These are phyloP conservation scores for Nothoprocta perdicaria DNA, from an alignment of 2,113 vertebrate species.

Conservation along the genomic window DNA sequence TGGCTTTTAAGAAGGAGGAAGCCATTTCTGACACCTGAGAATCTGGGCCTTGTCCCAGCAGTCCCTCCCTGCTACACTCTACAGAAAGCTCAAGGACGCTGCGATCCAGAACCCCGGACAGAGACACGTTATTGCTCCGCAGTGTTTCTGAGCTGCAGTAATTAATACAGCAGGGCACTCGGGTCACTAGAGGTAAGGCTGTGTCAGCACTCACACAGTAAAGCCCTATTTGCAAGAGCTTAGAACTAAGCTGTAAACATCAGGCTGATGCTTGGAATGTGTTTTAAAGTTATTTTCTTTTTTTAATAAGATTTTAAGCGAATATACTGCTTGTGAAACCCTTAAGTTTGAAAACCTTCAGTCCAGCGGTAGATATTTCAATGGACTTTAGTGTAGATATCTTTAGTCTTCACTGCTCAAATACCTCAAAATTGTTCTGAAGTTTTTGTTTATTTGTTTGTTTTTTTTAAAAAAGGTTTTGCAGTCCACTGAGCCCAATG, in stretches of 20 bases:
- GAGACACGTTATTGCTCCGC: conserved; percentile 36
- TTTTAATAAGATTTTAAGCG: background rate
- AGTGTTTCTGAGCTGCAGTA: conserved; percentile 6
- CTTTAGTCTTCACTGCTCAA: background rate
- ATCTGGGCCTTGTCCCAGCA: background rate
- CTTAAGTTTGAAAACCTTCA: background rate
- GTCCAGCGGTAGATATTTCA: background rate
- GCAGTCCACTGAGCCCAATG: background rate
- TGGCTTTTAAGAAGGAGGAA: background rate
- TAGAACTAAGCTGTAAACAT: conserved; percentile 46
- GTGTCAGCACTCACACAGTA: conserved; percentile 9
- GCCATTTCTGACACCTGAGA: background rate
- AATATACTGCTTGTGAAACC: background rate
- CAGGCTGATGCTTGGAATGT: background rate
- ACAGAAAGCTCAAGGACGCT: background rate
- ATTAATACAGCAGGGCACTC: conserved; percentile 28
- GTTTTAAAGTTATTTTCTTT: conserved; percentile 21
- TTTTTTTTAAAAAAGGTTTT: background rate
- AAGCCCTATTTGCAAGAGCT: conserved; percentile 46
- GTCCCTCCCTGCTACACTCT: background rate
- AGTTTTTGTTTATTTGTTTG: background rate
- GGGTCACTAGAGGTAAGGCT: conserved; percentile 23
- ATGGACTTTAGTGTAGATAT: background rate
- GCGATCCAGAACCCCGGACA: background rate
- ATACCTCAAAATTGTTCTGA: background rate